A percentile compares a stretch with the other conserved stretches of the same genome.
Evolutionary conservation across 2,797 vertebrate genomes (phyloP).

Genomic region (Hybognathus amarus): DNA sequence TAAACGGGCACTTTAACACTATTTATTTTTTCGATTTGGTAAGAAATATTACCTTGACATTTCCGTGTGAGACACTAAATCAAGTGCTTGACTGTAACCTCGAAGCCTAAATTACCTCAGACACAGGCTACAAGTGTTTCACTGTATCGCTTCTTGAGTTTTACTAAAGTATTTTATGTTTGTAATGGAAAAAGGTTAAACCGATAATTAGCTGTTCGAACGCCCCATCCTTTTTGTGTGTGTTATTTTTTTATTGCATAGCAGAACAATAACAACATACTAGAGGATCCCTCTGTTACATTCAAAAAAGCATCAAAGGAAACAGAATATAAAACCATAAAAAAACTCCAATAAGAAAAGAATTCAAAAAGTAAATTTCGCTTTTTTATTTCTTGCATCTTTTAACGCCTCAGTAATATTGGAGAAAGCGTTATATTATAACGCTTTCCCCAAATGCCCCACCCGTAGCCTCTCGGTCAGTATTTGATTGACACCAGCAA

Average conservation of each 20-base stretch:
- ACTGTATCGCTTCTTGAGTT: background rate
- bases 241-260: too few species aligned
- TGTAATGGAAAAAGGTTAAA: background rate
- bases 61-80: background rate
- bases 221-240: background rate
- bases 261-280: too few species aligned
- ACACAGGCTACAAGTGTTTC: background rate
- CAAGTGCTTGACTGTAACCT: background rate
- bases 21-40: background rate
- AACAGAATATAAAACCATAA: too few species aligned
- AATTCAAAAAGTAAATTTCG: too few species aligned
- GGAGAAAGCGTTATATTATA: too few species aligned
- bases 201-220: background rate
- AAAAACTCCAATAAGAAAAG: too few species aligned
- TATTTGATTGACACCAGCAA: conserved; percentile 13
- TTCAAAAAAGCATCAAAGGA: too few species aligned
- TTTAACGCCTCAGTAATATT: too few species aligned
- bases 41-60: background rate
- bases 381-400: too few species aligned
- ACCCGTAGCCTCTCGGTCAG: background rate
- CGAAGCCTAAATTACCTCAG: background rate
- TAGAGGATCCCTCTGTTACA: too few species aligned
- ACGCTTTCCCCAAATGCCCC: too few species aligned
- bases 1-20: background rate
- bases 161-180: background rate